Percentiles rank a stretch among this genome's conserved stretches.
These are phyloP conservation scores for Piscicola geometra DNA, from an alignment of 2,888 invertebrate species.

Conservation along the genomic window DNA sequence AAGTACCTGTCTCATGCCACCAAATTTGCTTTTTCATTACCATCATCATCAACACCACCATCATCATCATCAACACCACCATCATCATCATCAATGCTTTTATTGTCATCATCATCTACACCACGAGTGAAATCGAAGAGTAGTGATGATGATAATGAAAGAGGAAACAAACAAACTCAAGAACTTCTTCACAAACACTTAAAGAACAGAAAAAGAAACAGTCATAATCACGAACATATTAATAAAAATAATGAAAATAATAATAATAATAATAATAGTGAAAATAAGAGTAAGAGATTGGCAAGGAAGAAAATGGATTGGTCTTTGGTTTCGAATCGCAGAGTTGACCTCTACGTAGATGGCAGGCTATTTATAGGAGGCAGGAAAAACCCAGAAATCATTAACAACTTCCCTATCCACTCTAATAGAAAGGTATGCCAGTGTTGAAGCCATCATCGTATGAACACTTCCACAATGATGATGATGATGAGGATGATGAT, in stretches of 20 bases:
- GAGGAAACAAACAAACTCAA: too few relatives aligned
- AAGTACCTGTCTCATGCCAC: background rate
- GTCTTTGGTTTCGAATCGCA: too few relatives aligned
- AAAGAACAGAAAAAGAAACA: background rate
- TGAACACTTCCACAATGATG: background rate
- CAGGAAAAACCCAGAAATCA: conserved; percentile 85
- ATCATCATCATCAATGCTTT: background rate
- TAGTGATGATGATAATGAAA: background rate
- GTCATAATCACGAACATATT: too few relatives aligned
- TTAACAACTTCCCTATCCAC: conserved; percentile 98
- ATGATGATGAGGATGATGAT: too few relatives aligned
- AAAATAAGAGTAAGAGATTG: too few relatives aligned
- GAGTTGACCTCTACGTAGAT: conserved; percentile 70
- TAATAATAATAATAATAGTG: too few relatives aligned
- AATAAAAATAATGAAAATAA: too few relatives aligned
- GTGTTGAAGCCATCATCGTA: background rate
- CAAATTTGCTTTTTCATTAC: background rate
- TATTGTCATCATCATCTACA: background rate
- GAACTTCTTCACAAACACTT: too few relatives aligned
- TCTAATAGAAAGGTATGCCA: conserved; percentile 66
- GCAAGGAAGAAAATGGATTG: background rate
- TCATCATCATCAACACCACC: background rate
- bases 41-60: background rate
- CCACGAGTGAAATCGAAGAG: background rate
- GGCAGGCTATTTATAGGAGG: conserved; percentile 66